Conservation (phyloP, 2,888 invertebrate genomes). For the Hybos culiciformis region DNA sequence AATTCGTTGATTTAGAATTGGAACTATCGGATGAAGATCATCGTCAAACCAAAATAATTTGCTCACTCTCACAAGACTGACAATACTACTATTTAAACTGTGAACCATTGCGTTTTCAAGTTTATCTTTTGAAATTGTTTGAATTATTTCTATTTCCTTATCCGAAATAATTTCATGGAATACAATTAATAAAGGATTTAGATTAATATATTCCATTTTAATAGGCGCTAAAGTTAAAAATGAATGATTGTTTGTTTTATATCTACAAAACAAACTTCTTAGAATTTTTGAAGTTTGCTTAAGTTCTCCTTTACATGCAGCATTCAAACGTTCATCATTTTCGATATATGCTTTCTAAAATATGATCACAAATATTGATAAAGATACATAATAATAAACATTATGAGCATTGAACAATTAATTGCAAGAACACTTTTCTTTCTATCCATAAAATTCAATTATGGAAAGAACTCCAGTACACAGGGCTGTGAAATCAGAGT, state of each 20-base stretch:
- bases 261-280: not conserved
- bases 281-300: too few species aligned
- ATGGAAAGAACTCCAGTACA: too few species aligned
- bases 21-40: slow-evolving; percentile 13
- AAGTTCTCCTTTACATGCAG: too few species aligned
- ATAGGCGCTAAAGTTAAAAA: slow-evolving; percentile 26
- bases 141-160: slow-evolving; percentile 21
- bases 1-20: slow-evolving; percentile 21
- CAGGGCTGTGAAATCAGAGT: too few species aligned
- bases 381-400: too few species aligned
- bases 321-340: too few species aligned
- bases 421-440: too few species aligned
- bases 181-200: slow-evolving; percentile 27
- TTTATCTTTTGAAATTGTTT: slow-evolving; percentile 19
- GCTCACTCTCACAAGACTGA: slow-evolving; percentile 22
- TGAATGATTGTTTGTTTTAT: slow-evolving; percentile 6
- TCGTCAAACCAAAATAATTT: slow-evolving; percentile 27
- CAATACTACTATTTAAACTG: slow-evolving; percentile 1
- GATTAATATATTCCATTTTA: slow-evolving; percentile 24
- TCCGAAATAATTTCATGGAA: slow-evolving; percentile 25
- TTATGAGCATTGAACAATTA: too few species aligned
- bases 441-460: too few species aligned
- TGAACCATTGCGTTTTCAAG: slow-evolving; percentile 25
- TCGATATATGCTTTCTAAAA: too few species aligned
- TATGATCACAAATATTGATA: too few species aligned